Percentiles rank a stretch among this genome's conserved stretches.
These are phyloP conservation scores for Cyrtonyx montezumae DNA, from an alignment of 2,113 vertebrate genomes.

Conservation along the genomic window DNA sequence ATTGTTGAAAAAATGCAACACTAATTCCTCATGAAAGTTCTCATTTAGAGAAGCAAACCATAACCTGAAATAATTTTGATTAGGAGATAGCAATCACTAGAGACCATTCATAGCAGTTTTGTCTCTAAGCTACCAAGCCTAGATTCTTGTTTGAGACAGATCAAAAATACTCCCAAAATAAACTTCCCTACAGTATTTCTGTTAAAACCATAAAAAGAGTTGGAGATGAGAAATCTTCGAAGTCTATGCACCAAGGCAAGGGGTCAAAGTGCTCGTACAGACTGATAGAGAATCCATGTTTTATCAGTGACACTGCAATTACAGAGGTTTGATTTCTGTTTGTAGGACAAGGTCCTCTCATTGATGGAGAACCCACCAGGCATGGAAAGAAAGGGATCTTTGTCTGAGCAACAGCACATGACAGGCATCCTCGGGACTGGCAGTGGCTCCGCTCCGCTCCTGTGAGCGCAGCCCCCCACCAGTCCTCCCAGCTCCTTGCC, in stretches of 20 bases:
- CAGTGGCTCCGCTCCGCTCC: neutral
- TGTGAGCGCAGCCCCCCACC: neutral
- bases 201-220: neutral
- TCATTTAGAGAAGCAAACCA: neutral
- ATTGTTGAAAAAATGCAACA: neutral
- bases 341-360: constrained; percentile 36
- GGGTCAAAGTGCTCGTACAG: constrained; percentile 26
- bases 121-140: neutral
- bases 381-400: constrained; percentile 52
- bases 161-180: constrained; percentile 24
- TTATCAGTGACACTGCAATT: constrained; percentile 40
- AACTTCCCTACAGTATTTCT: neutral
- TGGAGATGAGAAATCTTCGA: neutral
- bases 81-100: neutral
- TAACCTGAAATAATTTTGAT: neutral
- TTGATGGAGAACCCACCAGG: constrained; percentile 14
- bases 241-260: neutral
- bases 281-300: constrained; percentile 23
- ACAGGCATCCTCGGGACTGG: constrained; percentile 24
- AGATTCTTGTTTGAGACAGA: neutral
- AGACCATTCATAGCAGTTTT: neutral
- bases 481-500: neutral
- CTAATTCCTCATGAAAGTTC: neutral
- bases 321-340: constrained; percentile 20
- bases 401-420: constrained; percentile 51